Conservation (phyloP, 2,797 vertebrate species). For the Mormyrus hasselquistii region DNA sequence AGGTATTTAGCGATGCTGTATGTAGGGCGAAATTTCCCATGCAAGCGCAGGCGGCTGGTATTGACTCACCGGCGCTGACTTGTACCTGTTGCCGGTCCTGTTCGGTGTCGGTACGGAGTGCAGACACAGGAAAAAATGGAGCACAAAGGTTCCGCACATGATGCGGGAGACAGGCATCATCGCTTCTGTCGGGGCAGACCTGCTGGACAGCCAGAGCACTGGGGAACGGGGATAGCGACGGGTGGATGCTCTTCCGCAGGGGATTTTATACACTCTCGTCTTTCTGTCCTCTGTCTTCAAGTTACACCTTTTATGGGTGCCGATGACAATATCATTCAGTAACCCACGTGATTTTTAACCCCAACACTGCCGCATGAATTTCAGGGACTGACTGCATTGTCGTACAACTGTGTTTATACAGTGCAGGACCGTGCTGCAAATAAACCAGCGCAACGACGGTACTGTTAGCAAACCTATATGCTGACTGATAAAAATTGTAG, state of each 20-base stretch:
- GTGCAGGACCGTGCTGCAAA: neutral
- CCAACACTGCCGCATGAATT: slow-evolving; percentile 28
- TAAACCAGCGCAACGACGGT: neutral
- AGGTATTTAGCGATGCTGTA: neutral
- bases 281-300: slow-evolving; percentile 51
- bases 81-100: slow-evolving; percentile 42
- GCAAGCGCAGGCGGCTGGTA: neutral
- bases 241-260: slow-evolving; percentile 26
- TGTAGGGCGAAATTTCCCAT: neutral
- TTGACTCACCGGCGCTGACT: slow-evolving; percentile 53
- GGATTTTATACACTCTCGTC: slow-evolving; percentile 54
- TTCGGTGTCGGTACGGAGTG: slow-evolving; percentile 39
- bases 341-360: slow-evolving; percentile 55
- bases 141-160: slow-evolving; percentile 44
- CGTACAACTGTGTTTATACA: neutral
- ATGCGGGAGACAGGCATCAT: slow-evolving; percentile 53
- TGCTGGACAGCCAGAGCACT: slow-evolving; percentile 27
- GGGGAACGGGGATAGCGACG: slow-evolving; percentile 7
- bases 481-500: neutral
- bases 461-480: neutral
- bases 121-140: slow-evolving; percentile 43
- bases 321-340: slow-evolving; percentile 52
- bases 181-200: slow-evolving; percentile 15
- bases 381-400: neutral
- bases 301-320: slow-evolving; percentile 39